These are phyloP conservation scores for Congeria kusceri DNA, from an alignment of 2,888 invertebrate species.

Conservation along the genomic window DNA sequence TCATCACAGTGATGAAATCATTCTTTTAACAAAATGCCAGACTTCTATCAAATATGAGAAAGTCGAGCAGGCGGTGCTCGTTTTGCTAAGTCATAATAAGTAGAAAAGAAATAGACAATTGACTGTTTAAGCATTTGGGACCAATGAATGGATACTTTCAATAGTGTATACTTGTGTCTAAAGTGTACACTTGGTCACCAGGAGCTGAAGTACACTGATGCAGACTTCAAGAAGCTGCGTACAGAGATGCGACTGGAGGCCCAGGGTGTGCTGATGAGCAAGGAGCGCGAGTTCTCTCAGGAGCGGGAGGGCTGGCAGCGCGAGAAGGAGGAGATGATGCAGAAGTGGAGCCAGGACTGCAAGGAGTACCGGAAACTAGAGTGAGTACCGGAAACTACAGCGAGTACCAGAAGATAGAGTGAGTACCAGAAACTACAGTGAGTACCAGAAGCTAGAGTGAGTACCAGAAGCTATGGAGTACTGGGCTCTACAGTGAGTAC, in stretches of 20 bases:
- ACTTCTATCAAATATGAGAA: too few species aligned
- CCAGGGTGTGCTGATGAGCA: conserved; percentile 82
- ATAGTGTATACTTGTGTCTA: too few species aligned
- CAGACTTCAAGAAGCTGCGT: conserved; percentile 74
- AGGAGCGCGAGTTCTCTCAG: conserved; percentile 79
- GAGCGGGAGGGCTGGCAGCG: conserved; percentile 83
- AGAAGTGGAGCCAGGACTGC: conserved; percentile 64
- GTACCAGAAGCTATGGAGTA: conserved; percentile 64
- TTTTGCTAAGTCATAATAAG: too few species aligned
- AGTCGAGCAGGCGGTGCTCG: too few species aligned
- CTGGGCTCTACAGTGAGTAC: conserved; percentile 22
- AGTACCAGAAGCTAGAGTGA: conserved; percentile 79
- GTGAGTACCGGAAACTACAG: conserved; percentile 5
- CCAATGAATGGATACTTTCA: too few species aligned
- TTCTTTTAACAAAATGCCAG: too few species aligned
- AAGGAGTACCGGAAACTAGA: conserved; percentile 56
- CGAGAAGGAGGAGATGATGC: conserved; percentile 83
- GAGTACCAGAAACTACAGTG: conserved; percentile 85
- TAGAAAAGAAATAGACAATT: too few species aligned
- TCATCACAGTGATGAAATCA: too few species aligned
- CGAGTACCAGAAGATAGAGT: too few species aligned
- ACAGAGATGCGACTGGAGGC: conserved; percentile 78
- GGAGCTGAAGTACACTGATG: conserved; percentile 79
- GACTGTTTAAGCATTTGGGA: too few species aligned
- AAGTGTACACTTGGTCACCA: conserved; percentile 30